Percentiles rank a stretch among this genome's conserved stretches.
Evolutionary conservation across 1,140 invertebrate genomes (phyloP).

Genomic region (Aphidius gifuensis): DNA sequence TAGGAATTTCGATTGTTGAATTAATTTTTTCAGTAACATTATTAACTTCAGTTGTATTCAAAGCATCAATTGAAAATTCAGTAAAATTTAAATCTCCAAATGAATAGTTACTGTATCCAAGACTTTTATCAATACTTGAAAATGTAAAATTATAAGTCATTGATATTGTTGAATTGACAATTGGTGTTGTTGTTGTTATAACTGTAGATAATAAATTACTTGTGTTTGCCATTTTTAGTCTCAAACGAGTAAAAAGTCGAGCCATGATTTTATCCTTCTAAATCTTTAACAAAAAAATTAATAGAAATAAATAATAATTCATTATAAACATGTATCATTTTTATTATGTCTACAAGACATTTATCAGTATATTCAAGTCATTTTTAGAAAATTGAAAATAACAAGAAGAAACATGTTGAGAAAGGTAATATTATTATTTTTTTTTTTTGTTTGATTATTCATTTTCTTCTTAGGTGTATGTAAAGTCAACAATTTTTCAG

Average conservation of each 20-base stretch:
- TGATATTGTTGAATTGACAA: constrained; percentile 39
- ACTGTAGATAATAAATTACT: constrained; percentile 42
- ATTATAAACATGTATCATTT: neutral
- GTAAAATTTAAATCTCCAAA: constrained; percentile 50
- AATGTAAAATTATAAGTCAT: constrained; percentile 53
- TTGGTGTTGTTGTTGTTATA: constrained; percentile 38
- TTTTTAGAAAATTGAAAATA: no score
- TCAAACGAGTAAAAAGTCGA: constrained; percentile 43
- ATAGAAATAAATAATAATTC: neutral
- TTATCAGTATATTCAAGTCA: no score
- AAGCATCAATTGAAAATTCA: constrained; percentile 48
- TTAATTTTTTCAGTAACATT: constrained; percentile 55
- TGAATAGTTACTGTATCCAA: constrained; percentile 41
- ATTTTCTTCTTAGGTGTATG: no score
- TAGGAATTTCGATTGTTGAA: constrained; percentile 51
- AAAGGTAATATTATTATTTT: no score
- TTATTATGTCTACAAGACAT: no score
- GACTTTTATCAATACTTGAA: constrained; percentile 36
- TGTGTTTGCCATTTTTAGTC: constrained; percentile 53
- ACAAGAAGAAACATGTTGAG: no score
- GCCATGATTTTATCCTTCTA: constrained; percentile 47
- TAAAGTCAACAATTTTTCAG: no score
- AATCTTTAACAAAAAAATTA: constrained; percentile 11
- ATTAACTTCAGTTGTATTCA: constrained; percentile 54
- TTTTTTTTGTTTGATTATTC: no score